Evolutionary conservation across 2,797 vertebrate species (phyloP).

Genomic region (Margarornis squamiger): DNA sequence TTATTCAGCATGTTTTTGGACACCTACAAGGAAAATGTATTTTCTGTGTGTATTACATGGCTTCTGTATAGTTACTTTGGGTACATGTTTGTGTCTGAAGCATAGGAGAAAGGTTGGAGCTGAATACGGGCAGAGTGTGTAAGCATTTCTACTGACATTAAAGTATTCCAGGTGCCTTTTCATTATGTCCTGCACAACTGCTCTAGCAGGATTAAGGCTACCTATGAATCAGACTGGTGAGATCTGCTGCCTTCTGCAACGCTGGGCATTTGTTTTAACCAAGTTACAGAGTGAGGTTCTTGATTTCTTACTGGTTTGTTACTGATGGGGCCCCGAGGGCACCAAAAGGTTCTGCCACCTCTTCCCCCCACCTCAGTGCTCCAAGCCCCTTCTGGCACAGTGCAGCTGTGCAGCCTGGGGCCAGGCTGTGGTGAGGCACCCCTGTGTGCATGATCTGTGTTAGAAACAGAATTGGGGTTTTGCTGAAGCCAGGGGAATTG

Average conservation of each 20-base stretch:
- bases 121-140: background rate
- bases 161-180: background rate
- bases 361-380: background rate
- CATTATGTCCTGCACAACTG: background rate
- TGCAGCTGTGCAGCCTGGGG: background rate
- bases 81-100: background rate
- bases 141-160: background rate
- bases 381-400: background rate
- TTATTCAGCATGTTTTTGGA: background rate
- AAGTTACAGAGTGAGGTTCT: background rate
- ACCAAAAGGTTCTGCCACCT: background rate
- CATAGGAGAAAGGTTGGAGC: background rate
- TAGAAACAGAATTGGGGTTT: too few relatives aligned
- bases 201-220: background rate
- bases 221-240: background rate
- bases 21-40: background rate
- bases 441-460: background rate
- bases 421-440: background rate
- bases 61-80: background rate
- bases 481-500: too few relatives aligned
- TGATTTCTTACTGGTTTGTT: background rate
- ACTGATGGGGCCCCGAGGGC: fast-evolving
- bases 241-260: background rate
- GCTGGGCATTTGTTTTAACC: background rate
- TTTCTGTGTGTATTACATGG: background rate